Evolutionary conservation across 2,797 vertebrate genomes (phyloP).

Genomic region (Gadopsis marmoratus): DNA sequence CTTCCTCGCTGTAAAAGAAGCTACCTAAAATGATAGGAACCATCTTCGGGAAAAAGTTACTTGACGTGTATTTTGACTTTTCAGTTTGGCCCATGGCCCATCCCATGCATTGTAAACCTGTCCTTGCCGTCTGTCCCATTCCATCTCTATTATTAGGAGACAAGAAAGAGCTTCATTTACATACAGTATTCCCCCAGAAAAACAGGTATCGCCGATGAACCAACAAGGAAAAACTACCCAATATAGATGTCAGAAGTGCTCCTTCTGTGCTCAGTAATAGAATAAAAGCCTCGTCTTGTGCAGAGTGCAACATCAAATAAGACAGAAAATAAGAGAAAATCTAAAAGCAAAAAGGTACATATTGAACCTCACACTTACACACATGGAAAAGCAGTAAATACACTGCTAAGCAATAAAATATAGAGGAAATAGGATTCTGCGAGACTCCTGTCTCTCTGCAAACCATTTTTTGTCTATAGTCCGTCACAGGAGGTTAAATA

Average conservation of each 20-base stretch:
- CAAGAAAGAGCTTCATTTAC: not conserved
- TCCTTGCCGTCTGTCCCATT: not conserved
- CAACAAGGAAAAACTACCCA: conserved; percentile 17
- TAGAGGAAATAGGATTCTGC: not conserved
- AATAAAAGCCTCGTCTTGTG: conserved; percentile 60
- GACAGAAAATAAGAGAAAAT: conserved; percentile 9
- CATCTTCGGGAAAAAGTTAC: no score
- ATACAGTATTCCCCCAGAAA: conserved; percentile 3
- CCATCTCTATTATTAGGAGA: conserved; percentile 16
- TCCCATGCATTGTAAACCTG: no score
- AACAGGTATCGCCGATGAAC: conserved; percentile 23
- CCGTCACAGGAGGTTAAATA: not conserved
- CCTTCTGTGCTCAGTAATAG: conserved; percentile 58
- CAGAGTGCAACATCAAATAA: conserved; percentile 34
- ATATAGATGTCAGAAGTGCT: conserved; percentile 37
- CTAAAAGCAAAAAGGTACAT: conserved; percentile 27
- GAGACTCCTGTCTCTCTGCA: not conserved
- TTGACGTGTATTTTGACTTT: no score
- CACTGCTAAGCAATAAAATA: conserved; percentile 1
- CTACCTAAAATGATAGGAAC: no score
- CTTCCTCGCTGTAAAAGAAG: no score
- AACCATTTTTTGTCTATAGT: not conserved
- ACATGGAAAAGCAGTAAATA: conserved; percentile 1
- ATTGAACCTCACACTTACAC: conserved; percentile 7
- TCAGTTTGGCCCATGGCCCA: no score